Evolutionary conservation across 2,888 invertebrate genomes (phyloP), one percentile per base, ranked within the genome.

Genomic region (Leucania comma): DNA sequence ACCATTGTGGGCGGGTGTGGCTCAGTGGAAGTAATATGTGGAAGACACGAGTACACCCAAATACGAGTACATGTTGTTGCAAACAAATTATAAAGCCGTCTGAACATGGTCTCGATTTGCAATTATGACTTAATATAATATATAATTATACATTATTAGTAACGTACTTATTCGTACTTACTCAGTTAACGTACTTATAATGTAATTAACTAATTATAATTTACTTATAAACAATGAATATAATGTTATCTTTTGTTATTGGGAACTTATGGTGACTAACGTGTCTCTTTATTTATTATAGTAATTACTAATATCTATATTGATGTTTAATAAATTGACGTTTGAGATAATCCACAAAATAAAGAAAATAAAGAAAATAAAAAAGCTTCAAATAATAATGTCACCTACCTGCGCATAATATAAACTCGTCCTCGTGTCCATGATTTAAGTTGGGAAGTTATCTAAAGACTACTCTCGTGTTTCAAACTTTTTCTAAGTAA

Each of bases 1-100:
- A 72, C 62, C 68, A 20, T 26, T 71, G 74, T 63, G 71, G 54
- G 69, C 29, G 72, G 42, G 51, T 67, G 51, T 68, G 58, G 57
- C 61, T 67, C 46, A 58, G 57, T 50, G 54, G 67, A 35, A 70
- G 70, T 68, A 81, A 75, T 78, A 74, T 82, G 50, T 68, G 53
- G 56, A 32, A 61, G 56, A 74, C 6, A n/a, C 22, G 57, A 35
- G 8, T 59, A 29, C 66, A 66, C 5, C 12, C 20, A 50, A 72
- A 75, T 58, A n/a, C n/a, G n/a, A n/a, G n/a, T n/a, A 69, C 68
- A 64, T 63, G 58, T 54, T 62, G 62, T 64, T 56, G 59, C 51
- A 48, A 62, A 65, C 61, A 63, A 58, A 70, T 79, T 71, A 70
- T 56, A 59, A 70, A 61, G 57, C 67, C 32, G 48, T 20, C 57